Evolutionary conservation across 2,113 vertebrate genomes (phyloP), one percentile per base, ranked within the genome.

Genomic region (Cynoglossus semilaevis): DNA sequence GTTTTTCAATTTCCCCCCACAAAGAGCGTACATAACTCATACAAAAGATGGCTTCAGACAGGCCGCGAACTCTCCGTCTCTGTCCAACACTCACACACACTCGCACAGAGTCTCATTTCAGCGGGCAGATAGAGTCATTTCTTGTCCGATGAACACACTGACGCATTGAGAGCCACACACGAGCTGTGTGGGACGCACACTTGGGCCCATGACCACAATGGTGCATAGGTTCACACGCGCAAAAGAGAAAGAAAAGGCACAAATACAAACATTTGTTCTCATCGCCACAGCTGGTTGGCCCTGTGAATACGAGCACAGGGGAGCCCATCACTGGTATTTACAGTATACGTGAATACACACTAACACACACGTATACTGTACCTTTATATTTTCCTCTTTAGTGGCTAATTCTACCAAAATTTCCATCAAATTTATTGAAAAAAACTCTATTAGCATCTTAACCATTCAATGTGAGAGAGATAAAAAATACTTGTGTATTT

Each of bases 11-110:
- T 80, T 81, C 84, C 65, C 61, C 72, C 68, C 75, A 93, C 91
- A 92, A 92, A 91, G 88, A 89, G 87, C 86, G 81, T 88, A 88
- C 89, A 88, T 87, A 89, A 90, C 91, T 92, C 40, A 4, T 75
- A 92, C 88, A 92, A 91, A 90, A 88, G 89, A 85, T 90, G 91
- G 91, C 88, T 92, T 91, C 69, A 88, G 71, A 79, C 74, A 48
- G 82, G 63, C 80, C 80, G 46, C 64, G 64, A 85, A 77, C 77
- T 76, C 77, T 72, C 63, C 8, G 49, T 67, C 51, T 52, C 60
- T 36, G 38, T 41, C 38, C 38, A 48, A 77, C 57, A 63, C 69
- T 37, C 51, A 17, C 42, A 3, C 65, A 42, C 66, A 46, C 58
- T 35, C 59, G 56, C 57, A 85, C 74, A 79, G 60, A 68, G 77